Evolutionary conservation across 2,797 vertebrate genomes (phyloP).

Genomic region (Percopsis omiscomaycus): DNA sequence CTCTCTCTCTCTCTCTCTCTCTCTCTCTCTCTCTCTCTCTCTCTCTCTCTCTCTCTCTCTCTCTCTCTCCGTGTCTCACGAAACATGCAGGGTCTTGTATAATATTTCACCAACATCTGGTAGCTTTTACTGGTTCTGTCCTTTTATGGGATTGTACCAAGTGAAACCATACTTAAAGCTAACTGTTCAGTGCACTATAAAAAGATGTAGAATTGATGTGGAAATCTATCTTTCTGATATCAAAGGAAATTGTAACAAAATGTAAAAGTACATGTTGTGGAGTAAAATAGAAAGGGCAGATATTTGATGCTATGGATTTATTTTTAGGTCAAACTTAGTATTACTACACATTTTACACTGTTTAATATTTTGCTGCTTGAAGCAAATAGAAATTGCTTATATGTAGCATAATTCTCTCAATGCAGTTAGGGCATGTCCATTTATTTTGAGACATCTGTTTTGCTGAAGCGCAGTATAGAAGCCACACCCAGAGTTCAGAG

Average conservation of each 20-base stretch:
- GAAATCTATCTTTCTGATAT: constrained; percentile 14
- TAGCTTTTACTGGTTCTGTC: constrained; percentile 66
- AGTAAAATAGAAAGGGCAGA: background rate
- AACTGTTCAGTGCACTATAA: constrained; percentile 16
- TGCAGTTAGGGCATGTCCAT: constrained; percentile 57
- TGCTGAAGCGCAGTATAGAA: constrained; percentile 60
- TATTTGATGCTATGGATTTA: background rate
- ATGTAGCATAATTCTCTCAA: constrained; percentile 15
- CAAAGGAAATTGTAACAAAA: background rate
- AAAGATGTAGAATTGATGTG: constrained; percentile 16
- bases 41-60: constrained; percentile 1
- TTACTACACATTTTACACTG: constrained; percentile 1
- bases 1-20: constrained; percentile 19
- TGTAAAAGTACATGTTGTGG: too few species aligned
- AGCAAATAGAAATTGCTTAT: constrained; percentile 7
- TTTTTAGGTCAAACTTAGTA: too few species aligned
- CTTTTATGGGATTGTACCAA: constrained; percentile 59
- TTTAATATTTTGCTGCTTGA: too few species aligned
- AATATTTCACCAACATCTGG: constrained; percentile 73
- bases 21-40: constrained; percentile 2
- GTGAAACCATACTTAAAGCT: constrained; percentile 45
- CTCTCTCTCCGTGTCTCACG: constrained; percentile 28
- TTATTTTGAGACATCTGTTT: constrained; percentile 69
- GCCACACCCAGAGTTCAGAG: constrained; percentile 73
- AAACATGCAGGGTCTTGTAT: constrained; percentile 69